These are phyloP conservation scores for Sussaba pulchella DNA, from an alignment of 2,888 invertebrate species.

Conservation along the genomic window DNA sequence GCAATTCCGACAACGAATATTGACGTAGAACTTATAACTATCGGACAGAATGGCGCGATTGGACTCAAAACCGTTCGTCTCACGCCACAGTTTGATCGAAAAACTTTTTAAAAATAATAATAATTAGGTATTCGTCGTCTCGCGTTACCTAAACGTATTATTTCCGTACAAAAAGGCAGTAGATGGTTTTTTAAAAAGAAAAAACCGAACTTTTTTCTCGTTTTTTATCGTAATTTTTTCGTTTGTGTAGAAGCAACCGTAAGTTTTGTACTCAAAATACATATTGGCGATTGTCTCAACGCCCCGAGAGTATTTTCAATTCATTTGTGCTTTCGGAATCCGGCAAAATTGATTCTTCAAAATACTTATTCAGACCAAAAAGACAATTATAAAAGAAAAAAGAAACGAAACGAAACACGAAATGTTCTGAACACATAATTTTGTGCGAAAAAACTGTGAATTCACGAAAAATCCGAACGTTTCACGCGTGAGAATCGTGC, in stretches of 20 bases:
- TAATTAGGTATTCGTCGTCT: slow-evolving; percentile 35
- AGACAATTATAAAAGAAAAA: background rate
- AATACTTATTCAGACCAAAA: background rate
- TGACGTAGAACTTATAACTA: slow-evolving; percentile 31
- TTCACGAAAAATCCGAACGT: background rate
- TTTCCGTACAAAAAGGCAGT: slow-evolving; percentile 32
- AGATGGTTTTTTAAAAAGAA: background rate
- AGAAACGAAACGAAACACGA: background rate
- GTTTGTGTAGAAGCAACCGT: slow-evolving; percentile 13
- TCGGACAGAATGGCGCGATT: background rate
- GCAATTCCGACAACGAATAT: slow-evolving; percentile 24
- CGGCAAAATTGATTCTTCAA: background rate
- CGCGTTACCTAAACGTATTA: slow-evolving; percentile 40
- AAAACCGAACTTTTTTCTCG: background rate
- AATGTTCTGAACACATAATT: background rate
- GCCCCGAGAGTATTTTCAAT: slow-evolving; percentile 20
- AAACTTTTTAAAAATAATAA: background rate
- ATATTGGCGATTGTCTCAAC: slow-evolving; percentile 13
- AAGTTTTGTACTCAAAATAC: slow-evolving; percentile 55
- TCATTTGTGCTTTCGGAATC: background rate
- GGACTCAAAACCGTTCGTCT: background rate
- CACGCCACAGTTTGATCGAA: background rate
- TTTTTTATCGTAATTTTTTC: slow-evolving; percentile 13
- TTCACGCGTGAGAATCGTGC: slow-evolving; percentile 7
- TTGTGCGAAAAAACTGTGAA: background rate